Evolutionary conservation across 2,113 vertebrate species (phyloP), one percentile per base, ranked within the genome.

Genomic region (Pandion haliaetus): DNA sequence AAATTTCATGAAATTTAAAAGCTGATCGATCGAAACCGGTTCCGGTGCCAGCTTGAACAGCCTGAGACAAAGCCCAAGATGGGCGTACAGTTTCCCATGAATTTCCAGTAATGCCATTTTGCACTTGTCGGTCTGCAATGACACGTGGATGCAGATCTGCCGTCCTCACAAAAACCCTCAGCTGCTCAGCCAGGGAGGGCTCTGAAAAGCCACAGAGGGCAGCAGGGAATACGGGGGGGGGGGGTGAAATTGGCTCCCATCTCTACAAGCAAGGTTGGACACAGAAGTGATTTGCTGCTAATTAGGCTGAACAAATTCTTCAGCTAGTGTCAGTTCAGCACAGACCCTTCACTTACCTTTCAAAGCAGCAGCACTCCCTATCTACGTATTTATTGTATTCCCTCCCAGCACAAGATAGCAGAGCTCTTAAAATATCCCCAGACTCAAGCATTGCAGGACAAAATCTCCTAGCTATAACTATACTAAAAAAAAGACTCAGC

Each of bases 1-100:
- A 95, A 93, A 91, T 95, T 95, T 94, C 93, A 94, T 94, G 74
- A 81, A 77, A 92, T 92, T 91, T 92, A 88, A 90, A 93, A 91
- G 95, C 85, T 86, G 79, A 82, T 91, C 40, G 63, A 86, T 91
- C 5, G 5, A 65, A 84, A 84, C 94, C 47, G 13, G 93, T 90
- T 86, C 91, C 6, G 14, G 72, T 72, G 77, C 87, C 84, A 80
- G 82, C 90, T 42, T 45, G 44, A 86, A 73, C 32, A 88, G 72
- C 18, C 63, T 4, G 13, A 84, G 67, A 88, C 84, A 82, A 86
- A 96, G 82, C 78, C 82, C 0, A 32, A 34, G 79, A 58, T 17
- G 76, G 74, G 42, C 1, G 32, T 11, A 77, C 16, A 36, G 85
- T 29, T 93, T 67, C 76, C 71, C 82, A 58, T 3, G 42, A 21